phyloP scores from a whole-genome alignment of 2,888 invertebrate species.

The Sericinus montela region DNA sequence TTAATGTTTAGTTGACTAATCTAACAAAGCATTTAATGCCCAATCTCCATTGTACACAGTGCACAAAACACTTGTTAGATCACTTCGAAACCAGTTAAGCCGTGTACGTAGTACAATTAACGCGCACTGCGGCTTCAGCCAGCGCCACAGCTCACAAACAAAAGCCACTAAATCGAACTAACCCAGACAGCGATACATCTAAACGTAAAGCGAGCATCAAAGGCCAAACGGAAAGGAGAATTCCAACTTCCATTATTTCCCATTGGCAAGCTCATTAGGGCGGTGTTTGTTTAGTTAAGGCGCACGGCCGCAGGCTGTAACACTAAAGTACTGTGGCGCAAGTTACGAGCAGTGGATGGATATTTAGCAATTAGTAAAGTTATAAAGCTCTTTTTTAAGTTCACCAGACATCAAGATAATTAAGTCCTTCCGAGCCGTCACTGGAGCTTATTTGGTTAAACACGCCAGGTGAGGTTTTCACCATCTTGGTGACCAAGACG shows the following conservation, averaged over 20 bases:
- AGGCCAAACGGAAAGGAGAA: slow-evolving; percentile 20
- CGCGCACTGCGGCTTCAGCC: background rate
- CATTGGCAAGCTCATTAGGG: slow-evolving; percentile 43
- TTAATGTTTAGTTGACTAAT: no score
- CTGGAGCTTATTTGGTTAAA: no score
- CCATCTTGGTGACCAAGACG: no score
- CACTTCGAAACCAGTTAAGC: background rate
- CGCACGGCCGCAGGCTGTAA: slow-evolving; percentile 36
- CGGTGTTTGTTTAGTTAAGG: slow-evolving; percentile 45
- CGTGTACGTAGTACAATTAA: background rate
- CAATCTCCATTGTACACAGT: no score
- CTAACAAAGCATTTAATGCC: no score
- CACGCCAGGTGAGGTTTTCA: no score
- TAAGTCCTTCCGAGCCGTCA: no score
- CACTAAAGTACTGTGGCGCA: slow-evolving; percentile 23
- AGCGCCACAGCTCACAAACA: background rate
- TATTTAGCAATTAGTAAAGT: no score
- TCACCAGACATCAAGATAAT: no score
- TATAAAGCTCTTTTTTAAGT: no score
- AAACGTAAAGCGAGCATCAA: slow-evolving; percentile 17
- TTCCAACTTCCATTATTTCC: slow-evolving; percentile 34
- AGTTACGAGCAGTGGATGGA: slow-evolving; percentile 16
- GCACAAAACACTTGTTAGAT: no score
- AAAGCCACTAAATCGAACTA: background rate
- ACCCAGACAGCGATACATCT: background rate